Base-by-base conservation (phyloP, 2,888 invertebrate species). In the Epinotia bilunana region DNA sequence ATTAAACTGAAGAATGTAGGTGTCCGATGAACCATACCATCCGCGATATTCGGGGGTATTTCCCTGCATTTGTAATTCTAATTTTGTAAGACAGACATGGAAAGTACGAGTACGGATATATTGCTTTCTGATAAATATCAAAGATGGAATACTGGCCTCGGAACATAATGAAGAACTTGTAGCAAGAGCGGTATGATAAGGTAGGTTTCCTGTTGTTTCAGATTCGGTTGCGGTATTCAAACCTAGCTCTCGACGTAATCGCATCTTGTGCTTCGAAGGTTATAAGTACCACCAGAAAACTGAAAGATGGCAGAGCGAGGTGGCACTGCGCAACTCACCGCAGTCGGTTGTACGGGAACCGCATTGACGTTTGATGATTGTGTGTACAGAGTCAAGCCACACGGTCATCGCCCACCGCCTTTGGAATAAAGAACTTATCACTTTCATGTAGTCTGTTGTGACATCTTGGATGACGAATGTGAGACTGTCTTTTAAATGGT, bases 311-410 rank as follows among this genome's bases (percentile, higher is more conserved):
- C 6, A 49, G 23, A 23, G 49, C 23, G 2, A 5, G 61, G 46
- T 70, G 70, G 70, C 11, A 60, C 4, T 70, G 61, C 18, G 61
- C 12, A 3, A 53, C 49, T 5, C 61, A 53, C 33, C 33, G 4
- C 6, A 28, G 5, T 20, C n/a, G 33, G 18, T 2, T 71, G 62
- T 16, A 4, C 46, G 2, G 70, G 49, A n/a, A 49, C 70, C 18
- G 70, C 33, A 18, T 53, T 33, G 5, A 70, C 70, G 2, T 28
- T 23, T 13, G 61, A 53, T 2, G 70, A 70, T 33, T 12, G 16
- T 6, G 49, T 53, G 5, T n/a, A 61, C 12, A 70, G 60, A 49
- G n/a, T 28, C 6, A 49, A 18, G 3, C 18, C 70, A 49, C 60
- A 33, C 11, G 46, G 61, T 61, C 43, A 33, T 46, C 46, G 3